These are phyloP conservation scores for Hyaena hyaena DNA, from an alignment of 2,113 vertebrate species.

Conservation along the genomic window DNA sequence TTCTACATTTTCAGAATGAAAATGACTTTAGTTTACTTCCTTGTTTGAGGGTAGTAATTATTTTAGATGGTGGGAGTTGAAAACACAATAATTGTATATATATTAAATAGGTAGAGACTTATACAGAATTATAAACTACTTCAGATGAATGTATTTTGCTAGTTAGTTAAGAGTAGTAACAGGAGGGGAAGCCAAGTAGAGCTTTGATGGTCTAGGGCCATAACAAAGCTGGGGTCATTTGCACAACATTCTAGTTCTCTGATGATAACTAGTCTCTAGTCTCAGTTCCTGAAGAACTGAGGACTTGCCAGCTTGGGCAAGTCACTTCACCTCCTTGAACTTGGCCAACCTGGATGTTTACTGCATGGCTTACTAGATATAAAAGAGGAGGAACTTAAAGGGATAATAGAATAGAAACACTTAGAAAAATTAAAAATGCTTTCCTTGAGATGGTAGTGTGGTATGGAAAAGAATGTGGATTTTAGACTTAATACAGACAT, in stretches of 20 bases:
- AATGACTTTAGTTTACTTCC: not conserved
- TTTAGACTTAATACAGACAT: not conserved
- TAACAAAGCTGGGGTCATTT: not conserved
- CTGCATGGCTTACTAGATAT: not conserved
- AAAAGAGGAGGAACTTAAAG: not conserved
- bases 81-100: not conserved
- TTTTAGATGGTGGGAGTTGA: not conserved
- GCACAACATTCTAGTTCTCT: not conserved
- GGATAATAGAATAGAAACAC: not conserved
- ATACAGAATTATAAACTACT: not conserved
- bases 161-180: not conserved
- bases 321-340: not conserved
- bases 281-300: not conserved
- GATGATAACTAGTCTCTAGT: no score
- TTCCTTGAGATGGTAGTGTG: not conserved
- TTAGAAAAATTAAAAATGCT: not conserved
- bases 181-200: not conserved
- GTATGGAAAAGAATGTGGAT: not conserved
- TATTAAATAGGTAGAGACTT: not conserved
- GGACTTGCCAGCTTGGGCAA: not conserved
- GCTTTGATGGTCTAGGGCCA: not conserved
- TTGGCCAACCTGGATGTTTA: not conserved
- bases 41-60: not conserved
- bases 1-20: slow-evolving; percentile 26
- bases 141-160: not conserved